Evolutionary conservation across 2,888 invertebrate species (phyloP), one percentile per base, ranked within the genome.

Genomic region (Fabriciana adippe): DNA sequence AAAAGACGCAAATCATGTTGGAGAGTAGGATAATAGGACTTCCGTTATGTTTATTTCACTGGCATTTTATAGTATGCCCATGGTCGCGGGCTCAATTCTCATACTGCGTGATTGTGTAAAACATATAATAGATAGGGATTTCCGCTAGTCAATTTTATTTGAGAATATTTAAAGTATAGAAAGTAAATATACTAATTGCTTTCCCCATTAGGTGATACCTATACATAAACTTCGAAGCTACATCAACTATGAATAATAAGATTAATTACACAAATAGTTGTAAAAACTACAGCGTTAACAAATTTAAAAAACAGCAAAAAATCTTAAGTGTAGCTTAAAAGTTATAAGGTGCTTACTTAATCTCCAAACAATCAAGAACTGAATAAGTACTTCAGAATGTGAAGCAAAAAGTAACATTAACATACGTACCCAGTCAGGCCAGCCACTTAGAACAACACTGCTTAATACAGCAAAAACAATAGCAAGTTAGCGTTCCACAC

Each of bases 401-500:
- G 57, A 63, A 63, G 69, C 66, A 72, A 72, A 71, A 72, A 73
- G 71, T 65, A 69, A 70, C 67, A 73, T 75, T 76, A 74, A 75
- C 74, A 72, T 73, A 72, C 80, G 72, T 77, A 81, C 68, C 53
- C 31, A 70, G 79, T 81, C 80, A 71, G 81, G 81, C 81, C 78
- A 80, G 77, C 83, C 84, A 84, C 83, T 87, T 84, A 81, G 76
- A 80, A 78, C 74, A 87, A 83, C 79, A 83, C 79, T 83, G 77
- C 81, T 85, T 82, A 84, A 85, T 84, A 78, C 84, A 81, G 83
- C 82, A 85, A 87, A 88, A 88, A 86, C 86, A 85, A 87, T 83
- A 80, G 82, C 79, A 61, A 84, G 81, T 81, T 83, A 75, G 75
- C 72, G 80, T 79, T 79, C 74, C 73, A 68, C 56, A 66, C 64